These are phyloP conservation scores for Pristionchus exspectatus DNA, from an alignment of 2,888 invertebrate species.

Conservation along the genomic window DNA sequence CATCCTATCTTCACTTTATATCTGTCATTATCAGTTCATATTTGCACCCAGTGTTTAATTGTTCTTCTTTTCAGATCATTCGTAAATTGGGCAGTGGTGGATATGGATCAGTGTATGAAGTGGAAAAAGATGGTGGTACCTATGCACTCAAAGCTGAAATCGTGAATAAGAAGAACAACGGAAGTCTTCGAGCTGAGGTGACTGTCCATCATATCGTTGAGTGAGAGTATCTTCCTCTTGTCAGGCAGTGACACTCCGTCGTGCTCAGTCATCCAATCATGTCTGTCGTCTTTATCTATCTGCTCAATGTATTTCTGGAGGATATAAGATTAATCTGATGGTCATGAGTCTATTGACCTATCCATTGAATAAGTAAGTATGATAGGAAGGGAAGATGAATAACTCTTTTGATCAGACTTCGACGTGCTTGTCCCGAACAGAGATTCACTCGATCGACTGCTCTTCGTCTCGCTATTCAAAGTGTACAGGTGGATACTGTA, in stretches of 20 bases:
- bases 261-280: constrained; percentile 65
- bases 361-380: constrained; percentile 63
- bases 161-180: constrained; percentile 57
- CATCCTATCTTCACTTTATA: neutral
- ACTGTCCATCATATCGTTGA: no score
- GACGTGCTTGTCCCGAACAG: constrained; percentile 66
- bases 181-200: constrained; percentile 63
- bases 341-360: constrained; percentile 70
- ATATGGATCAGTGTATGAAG: constrained; percentile 70
- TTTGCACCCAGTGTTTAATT: neutral
- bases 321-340: constrained; percentile 65
- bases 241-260: constrained; percentile 63
- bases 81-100: constrained; percentile 71
- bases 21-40: neutral
- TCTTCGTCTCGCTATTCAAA: constrained; percentile 66
- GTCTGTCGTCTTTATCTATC: constrained; percentile 64
- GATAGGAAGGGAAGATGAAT: neutral
- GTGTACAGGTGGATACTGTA: constrained; percentile 56
- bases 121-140: constrained; percentile 57
- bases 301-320: neutral
- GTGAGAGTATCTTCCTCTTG: neutral
- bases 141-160: constrained; percentile 71
- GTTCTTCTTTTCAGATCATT: constrained; percentile 55
- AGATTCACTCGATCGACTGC: constrained; percentile 70
- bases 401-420: constrained; percentile 56